Conservation (phyloP, 64 coral and sea anemone genomes). For the Stichodactyla mertensii region DNA sequence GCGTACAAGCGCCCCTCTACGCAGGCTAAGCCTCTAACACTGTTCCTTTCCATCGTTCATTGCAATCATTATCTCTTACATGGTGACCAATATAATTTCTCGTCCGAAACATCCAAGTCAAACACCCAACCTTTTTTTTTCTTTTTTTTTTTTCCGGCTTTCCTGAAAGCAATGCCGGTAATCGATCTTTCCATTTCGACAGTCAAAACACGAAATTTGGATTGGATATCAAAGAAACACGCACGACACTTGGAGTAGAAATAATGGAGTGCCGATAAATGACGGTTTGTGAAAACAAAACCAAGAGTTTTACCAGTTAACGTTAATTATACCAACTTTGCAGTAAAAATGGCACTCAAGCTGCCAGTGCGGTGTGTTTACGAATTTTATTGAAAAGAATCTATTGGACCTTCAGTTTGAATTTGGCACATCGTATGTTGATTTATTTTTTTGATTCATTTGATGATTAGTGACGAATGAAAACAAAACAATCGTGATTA, state of each 20-base stretch:
- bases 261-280: background rate
- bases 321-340: background rate
- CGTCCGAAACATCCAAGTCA: background rate
- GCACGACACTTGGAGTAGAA: background rate
- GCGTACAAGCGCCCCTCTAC: background rate
- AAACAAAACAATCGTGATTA: background rate
- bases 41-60: too few relatives aligned
- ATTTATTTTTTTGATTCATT: background rate
- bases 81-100: background rate
- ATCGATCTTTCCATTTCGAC: background rate
- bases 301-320: background rate
- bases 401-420: background rate
- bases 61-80: too few relatives aligned
- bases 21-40: background rate
- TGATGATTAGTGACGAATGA: background rate
- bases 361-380: background rate
- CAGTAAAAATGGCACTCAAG: too few relatives aligned
- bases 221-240: background rate
- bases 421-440: too few relatives aligned
- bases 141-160: background rate
- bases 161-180: background rate
- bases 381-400: background rate
- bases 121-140: background rate
- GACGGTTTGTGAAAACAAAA: background rate
- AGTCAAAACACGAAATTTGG: background rate